Percentiles rank a stretch among this genome's conserved stretches.
phyloP scores from a whole-genome alignment of 2,113 vertebrate species.

The Miniopterus natalensis region DNA sequence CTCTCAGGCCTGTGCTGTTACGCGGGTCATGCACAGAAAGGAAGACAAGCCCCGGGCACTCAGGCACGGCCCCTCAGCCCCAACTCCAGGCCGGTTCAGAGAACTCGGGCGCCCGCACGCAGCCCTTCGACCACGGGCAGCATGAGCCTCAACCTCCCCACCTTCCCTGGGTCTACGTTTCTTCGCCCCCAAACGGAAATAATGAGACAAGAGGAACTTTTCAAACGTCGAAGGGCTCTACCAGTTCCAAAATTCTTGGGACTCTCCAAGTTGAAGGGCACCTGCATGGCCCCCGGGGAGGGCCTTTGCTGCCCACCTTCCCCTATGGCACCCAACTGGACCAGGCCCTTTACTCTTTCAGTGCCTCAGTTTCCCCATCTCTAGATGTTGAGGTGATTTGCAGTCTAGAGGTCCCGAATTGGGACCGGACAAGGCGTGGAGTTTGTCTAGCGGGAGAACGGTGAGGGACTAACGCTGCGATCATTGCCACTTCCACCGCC shows the following conservation, averaged over 20 bases:
- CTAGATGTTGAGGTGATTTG: accelerated
- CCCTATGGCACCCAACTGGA: too few relatives aligned
- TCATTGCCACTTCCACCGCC: too few relatives aligned
- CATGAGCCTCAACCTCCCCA: background rate
- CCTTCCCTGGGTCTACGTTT: background rate
- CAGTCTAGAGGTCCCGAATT: accelerated
- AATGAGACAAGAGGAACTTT: accelerated
- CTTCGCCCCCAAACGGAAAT: background rate
- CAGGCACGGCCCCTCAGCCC: background rate
- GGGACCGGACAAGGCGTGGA: accelerated
- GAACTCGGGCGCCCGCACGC: too few relatives aligned
- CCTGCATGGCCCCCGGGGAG: background rate
- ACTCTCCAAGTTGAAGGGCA: background rate
- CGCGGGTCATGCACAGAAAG: too few relatives aligned
- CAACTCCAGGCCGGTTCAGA: background rate
- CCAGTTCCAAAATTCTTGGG: accelerated
- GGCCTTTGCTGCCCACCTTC: background rate
- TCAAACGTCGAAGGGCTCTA: background rate
- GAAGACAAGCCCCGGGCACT: too few relatives aligned
- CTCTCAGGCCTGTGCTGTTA: background rate
- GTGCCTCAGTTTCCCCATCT: background rate
- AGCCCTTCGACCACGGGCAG: background rate
- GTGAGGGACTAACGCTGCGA: accelerated
- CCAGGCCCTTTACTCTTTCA: background rate
- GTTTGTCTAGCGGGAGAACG: accelerated